phyloP scores from a whole-genome alignment of 2,113 vertebrate species.

The Sialia sialis region DNA sequence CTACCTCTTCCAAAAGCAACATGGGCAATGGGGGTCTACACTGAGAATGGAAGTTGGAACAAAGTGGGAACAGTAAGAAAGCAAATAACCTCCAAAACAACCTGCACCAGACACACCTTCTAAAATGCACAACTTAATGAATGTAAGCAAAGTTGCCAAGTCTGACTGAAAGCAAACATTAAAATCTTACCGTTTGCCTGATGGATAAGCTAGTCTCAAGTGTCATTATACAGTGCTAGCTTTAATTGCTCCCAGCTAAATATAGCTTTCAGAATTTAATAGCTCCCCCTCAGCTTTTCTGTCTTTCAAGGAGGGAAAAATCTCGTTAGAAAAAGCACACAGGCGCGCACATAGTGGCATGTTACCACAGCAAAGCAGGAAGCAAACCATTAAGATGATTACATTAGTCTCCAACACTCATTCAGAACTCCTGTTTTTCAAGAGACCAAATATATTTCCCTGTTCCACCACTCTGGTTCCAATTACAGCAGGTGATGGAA shows the following conservation, averaged over 20 bases:
- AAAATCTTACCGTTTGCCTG: background rate
- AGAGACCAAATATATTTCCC: background rate
- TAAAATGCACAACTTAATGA: background rate
- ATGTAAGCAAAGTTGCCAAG: background rate
- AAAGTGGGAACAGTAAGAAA: background rate
- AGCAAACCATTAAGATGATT: background rate
- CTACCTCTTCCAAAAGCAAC: background rate
- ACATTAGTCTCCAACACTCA: background rate
- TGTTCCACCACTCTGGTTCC: background rate
- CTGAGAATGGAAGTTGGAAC: background rate
- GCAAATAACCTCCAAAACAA: background rate
- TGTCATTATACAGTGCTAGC: background rate
- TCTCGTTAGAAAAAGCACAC: background rate
- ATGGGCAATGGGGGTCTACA: background rate
- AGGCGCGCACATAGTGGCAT: background rate
- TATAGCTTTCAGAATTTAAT: constrained; percentile 1
- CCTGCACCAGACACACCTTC: background rate
- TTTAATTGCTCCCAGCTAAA: constrained; percentile 24
- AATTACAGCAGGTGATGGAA: background rate
- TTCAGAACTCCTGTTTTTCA: background rate
- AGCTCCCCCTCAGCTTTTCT: background rate
- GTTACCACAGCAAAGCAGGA: background rate
- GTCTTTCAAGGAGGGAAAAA: background rate
- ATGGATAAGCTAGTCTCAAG: background rate
- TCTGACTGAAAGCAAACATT: background rate